These are phyloP conservation scores for Archilochus colubris DNA, from an alignment of 2,113 vertebrate genomes.

Conservation along the genomic window DNA sequence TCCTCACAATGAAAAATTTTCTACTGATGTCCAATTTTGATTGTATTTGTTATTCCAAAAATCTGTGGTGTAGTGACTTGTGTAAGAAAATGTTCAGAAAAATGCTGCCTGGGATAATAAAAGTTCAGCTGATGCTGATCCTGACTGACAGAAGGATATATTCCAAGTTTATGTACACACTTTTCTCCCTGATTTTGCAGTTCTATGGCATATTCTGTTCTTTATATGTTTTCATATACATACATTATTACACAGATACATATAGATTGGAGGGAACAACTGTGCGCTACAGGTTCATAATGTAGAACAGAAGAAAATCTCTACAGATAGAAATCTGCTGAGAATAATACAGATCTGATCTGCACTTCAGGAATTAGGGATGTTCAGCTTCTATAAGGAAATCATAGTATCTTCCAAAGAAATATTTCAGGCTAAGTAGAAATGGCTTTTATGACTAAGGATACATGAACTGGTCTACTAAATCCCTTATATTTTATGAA, in stretches of 20 bases:
- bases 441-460: neutral
- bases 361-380: neutral
- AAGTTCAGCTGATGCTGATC: neutral
- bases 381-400: neutral
- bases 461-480: neutral
- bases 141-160: neutral
- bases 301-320: neutral
- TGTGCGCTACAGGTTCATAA: neutral
- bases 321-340: neutral
- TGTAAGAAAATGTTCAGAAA: neutral
- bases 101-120: neutral
- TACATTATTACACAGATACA: neutral
- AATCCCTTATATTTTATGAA: neutral
- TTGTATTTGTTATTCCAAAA: neutral
- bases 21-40: too few relatives aligned
- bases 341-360: neutral
- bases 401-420: neutral
- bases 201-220: neutral
- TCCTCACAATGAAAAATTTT: too few relatives aligned
- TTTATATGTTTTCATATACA: neutral
- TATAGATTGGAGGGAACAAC: neutral
- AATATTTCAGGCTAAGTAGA: neutral
- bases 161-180: neutral
- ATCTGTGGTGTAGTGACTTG: neutral
- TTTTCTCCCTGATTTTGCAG: neutral